These are phyloP conservation scores for Solea solea DNA, from an alignment of 2,113 vertebrate species.

Conservation along the genomic window DNA sequence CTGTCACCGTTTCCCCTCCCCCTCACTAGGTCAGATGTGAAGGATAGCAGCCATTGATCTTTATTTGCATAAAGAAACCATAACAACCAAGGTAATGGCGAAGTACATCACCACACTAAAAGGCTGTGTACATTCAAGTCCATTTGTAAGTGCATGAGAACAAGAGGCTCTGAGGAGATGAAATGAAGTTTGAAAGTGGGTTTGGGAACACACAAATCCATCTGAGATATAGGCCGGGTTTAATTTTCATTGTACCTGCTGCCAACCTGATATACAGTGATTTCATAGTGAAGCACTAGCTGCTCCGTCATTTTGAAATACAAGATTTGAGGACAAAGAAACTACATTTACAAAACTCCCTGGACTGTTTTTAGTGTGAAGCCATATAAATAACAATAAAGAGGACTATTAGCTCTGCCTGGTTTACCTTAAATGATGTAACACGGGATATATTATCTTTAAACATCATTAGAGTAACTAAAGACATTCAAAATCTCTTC, in stretches of 20 bases:
- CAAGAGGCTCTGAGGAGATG: conserved; percentile 4
- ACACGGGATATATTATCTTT: neutral
- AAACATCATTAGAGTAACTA: neutral
- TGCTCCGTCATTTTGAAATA: conserved; percentile 26
- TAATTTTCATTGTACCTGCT: conserved; percentile 15
- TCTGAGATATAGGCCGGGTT: conserved; percentile 13
- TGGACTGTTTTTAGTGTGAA: neutral
- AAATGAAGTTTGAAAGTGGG: conserved; percentile 39
- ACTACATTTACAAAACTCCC: neutral
- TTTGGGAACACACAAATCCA: conserved; percentile 55
- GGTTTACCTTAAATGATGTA: conserved; percentile 24
- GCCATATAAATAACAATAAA: conserved; percentile 15
- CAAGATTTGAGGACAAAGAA: conserved; percentile 1
- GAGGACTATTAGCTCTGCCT: conserved; percentile 15
- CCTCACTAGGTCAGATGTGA: conserved; percentile 37
- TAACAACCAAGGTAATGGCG: conserved; percentile 9
- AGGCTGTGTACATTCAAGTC: conserved; percentile 24
- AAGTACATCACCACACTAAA: conserved; percentile 10
- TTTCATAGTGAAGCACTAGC: conserved; percentile 1
- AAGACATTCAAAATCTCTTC: too few species aligned
- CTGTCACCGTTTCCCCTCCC: conserved; percentile 32
- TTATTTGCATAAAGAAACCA: conserved; percentile 47
- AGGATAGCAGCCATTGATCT: conserved; percentile 40
- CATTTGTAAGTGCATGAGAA: conserved; percentile 1
- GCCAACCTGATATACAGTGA: neutral